Percentiles rank a stretch among this genome's conserved stretches.
These are phyloP conservation scores for Eremobia ochroleuca DNA, from an alignment of 2,888 invertebrate genomes.

Conservation along the genomic window DNA sequence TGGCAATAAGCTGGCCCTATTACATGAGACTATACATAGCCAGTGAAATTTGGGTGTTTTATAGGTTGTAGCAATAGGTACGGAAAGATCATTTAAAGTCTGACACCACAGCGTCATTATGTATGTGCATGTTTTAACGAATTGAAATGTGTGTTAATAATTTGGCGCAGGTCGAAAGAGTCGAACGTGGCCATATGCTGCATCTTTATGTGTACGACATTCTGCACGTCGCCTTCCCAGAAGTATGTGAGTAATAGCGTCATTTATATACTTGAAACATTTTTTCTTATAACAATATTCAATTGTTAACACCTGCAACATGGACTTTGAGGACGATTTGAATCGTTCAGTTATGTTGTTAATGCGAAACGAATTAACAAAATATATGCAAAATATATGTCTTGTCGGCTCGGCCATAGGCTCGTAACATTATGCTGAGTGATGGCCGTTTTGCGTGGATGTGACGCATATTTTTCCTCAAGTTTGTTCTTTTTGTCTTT, in stretches of 20 bases:
- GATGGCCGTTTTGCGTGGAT: no score
- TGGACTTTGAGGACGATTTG: slow-evolving; percentile 1
- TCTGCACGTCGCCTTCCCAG: slow-evolving; percentile 53
- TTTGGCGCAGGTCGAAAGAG: slow-evolving; percentile 51
- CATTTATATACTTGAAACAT: slow-evolving; percentile 43
- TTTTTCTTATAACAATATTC: slow-evolving; percentile 26
- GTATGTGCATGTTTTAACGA: slow-evolving; percentile 51
- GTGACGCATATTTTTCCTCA: no score
- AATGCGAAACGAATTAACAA: neutral
- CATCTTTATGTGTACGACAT: slow-evolving; percentile 17
- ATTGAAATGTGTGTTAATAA: slow-evolving; percentile 35
- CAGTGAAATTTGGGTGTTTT: neutral
- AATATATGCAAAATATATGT: neutral
- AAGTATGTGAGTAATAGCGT: slow-evolving; percentile 41
- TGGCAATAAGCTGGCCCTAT: neutral
- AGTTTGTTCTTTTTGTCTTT: no score
- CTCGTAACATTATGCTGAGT: no score
- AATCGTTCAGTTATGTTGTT: neutral
- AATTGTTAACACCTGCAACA: slow-evolving; percentile 42
- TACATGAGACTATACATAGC: no score
- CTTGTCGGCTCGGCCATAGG: neutral
- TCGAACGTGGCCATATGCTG: slow-evolving; percentile 48
- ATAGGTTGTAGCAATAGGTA: neutral
- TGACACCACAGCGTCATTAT: slow-evolving; percentile 9
- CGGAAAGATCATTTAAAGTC: neutral